These are phyloP conservation scores for Lithobates pipiens DNA, from an alignment of 2,797 vertebrate species.

Conservation along the genomic window DNA sequence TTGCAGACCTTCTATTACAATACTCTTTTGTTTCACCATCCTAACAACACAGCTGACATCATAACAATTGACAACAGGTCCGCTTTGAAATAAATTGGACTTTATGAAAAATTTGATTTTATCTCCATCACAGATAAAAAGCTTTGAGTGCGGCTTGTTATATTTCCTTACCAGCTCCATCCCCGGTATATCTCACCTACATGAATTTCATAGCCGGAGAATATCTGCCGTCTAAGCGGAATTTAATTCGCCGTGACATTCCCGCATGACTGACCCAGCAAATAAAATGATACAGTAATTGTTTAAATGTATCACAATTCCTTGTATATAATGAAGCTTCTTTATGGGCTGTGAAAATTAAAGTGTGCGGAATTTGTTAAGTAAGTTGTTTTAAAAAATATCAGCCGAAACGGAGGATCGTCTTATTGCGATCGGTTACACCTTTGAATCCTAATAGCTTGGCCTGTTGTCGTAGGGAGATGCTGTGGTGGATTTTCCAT, in stretches of 20 bases:
- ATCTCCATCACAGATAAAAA: not conserved
- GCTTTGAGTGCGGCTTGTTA: not conserved
- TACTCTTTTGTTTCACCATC: not conserved
- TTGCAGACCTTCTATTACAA: not conserved
- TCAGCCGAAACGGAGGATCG: not conserved
- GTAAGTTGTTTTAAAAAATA: slow-evolving; percentile 48
- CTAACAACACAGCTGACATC: not conserved
- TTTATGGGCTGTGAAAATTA: slow-evolving; percentile 44
- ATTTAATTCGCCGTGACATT: slow-evolving; percentile 41
- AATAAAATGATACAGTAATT: slow-evolving; percentile 49
- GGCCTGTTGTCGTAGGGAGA: too few relatives aligned
- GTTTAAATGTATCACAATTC: slow-evolving; percentile 35
- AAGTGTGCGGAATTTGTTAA: slow-evolving; percentile 36
- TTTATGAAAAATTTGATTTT: too few relatives aligned
- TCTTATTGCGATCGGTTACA: not conserved
- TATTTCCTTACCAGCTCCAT: not conserved
- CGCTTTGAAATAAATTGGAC: too few relatives aligned
- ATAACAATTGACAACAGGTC: not conserved
- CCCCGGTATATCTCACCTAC: not conserved
- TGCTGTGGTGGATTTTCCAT: too few relatives aligned
- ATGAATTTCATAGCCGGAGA: not conserved
- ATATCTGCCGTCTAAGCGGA: slow-evolving; percentile 26
- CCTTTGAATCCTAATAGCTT: not conserved
- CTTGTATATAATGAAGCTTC: slow-evolving; percentile 19
- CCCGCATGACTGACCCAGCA: slow-evolving; percentile 35